Evolutionary conservation across 1,140 invertebrate genomes (phyloP).

Genomic region (Geopemphigus sp.): DNA sequence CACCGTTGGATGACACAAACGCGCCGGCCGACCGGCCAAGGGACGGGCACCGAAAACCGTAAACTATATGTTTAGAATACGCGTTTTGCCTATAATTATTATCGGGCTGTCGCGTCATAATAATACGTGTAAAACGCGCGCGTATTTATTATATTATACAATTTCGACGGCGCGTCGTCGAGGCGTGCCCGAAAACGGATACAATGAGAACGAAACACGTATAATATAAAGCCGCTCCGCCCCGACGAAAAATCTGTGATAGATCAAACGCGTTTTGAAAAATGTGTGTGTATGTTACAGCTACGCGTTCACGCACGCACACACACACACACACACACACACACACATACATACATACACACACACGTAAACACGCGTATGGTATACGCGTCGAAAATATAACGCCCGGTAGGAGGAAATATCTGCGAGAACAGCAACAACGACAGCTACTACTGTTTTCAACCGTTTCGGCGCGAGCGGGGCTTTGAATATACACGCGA

Average conservation of each 20-base stretch:
- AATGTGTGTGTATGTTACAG: background rate
- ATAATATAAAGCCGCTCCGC: background rate
- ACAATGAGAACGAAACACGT: conserved; percentile 13
- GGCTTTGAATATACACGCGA: too few relatives aligned
- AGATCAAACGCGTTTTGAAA: background rate
- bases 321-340: too few relatives aligned
- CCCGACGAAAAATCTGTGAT: conserved; percentile 16
- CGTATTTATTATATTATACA: background rate
- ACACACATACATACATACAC: too few relatives aligned
- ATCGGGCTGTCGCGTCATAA: background rate
- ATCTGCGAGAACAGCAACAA: too few relatives aligned
- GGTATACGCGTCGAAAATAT: too few relatives aligned
- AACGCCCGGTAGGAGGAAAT: too few relatives aligned
- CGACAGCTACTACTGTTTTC: too few relatives aligned
- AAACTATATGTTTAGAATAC: too few relatives aligned
- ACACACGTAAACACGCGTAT: too few relatives aligned
- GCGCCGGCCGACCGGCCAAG: background rate
- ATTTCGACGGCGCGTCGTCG: conserved; percentile 3
- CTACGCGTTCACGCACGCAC: too few relatives aligned
- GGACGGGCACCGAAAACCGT: conserved; percentile 25
- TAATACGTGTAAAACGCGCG: background rate
- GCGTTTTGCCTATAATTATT: conserved; percentile 34
- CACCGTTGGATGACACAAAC: conserved; percentile 19
- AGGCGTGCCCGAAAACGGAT: conserved; percentile 46
- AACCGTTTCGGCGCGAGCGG: too few relatives aligned